A percentile compares a stretch with the other conserved stretches of the same genome.
Evolutionary conservation across 2,797 vertebrate genomes (phyloP).

Genomic region (Pithecia hirsuta): DNA sequence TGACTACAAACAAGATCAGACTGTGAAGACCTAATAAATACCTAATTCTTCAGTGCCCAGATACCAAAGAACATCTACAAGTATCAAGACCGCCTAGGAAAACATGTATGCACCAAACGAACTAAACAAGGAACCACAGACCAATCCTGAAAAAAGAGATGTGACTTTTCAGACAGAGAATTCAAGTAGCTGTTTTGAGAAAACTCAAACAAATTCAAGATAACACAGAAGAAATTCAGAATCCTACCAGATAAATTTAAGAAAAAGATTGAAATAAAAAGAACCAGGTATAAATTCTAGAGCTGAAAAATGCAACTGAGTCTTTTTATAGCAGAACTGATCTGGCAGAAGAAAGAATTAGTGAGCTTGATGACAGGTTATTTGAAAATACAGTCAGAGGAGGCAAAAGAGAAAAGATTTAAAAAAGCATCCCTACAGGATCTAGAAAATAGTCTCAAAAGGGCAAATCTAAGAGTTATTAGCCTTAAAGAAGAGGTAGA

Average conservation of each 20-base stretch:
- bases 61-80: not conserved
- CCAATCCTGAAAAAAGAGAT: not conserved
- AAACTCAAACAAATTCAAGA: not conserved
- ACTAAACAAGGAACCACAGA: not conserved
- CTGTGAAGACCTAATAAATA: not conserved
- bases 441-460: not conserved
- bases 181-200: not conserved
- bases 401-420: not conserved
- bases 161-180: not conserved
- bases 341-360: not conserved
- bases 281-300: not conserved
- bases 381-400: not conserved
- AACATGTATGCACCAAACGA: not conserved
- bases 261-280: not conserved
- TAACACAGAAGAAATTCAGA: not conserved
- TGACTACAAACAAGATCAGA: not conserved
- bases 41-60: not conserved
- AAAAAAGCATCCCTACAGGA: not conserved
- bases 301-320: not conserved
- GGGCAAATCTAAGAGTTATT: not conserved
- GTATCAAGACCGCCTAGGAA: not conserved
- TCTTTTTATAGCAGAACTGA: not conserved
- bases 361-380: not conserved
- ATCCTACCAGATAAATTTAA: not conserved
- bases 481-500: not conserved